phyloP scores from a whole-genome alignment of 1,140 invertebrate species.

The Mercenaria mercenaria region DNA sequence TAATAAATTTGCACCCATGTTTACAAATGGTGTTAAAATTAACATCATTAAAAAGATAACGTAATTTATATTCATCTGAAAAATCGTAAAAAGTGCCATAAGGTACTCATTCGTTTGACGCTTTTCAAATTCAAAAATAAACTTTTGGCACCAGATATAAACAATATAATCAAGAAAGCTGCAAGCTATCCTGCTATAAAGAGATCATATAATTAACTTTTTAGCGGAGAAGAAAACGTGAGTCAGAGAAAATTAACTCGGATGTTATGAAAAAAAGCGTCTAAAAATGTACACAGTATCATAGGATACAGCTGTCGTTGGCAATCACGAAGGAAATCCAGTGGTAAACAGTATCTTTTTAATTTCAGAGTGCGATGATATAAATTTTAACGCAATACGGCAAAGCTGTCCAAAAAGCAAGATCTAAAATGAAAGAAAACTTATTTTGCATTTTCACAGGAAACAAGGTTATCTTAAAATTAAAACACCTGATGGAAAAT shows the following conservation, averaged over 20 bases:
- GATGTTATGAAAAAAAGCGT: neutral
- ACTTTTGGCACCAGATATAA: neutral
- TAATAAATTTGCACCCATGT: too few relatives aligned
- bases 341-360: conserved; percentile 39
- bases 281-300: neutral
- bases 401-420: too few relatives aligned
- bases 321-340: conserved; percentile 23
- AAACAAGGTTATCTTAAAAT: too few relatives aligned
- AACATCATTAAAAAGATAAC: too few relatives aligned
- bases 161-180: neutral
- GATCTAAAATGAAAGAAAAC: too few relatives aligned
- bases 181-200: neutral
- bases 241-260: conserved; percentile 34
- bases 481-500: too few relatives aligned
- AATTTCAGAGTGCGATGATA: conserved; percentile 36
- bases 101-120: too few relatives aligned
- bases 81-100: too few relatives aligned
- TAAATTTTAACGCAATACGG: neutral
- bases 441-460: too few relatives aligned
- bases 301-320: conserved; percentile 36
- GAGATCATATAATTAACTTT: conserved; percentile 17
- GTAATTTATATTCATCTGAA: too few relatives aligned
- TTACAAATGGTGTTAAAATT: too few relatives aligned
- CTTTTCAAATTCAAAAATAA: neutral
- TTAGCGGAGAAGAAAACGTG: neutral